Evolutionary conservation across 2,113 vertebrate species (phyloP), one percentile per base, ranked within the genome.

Genomic region (Paraplagusia blochii): DNA sequence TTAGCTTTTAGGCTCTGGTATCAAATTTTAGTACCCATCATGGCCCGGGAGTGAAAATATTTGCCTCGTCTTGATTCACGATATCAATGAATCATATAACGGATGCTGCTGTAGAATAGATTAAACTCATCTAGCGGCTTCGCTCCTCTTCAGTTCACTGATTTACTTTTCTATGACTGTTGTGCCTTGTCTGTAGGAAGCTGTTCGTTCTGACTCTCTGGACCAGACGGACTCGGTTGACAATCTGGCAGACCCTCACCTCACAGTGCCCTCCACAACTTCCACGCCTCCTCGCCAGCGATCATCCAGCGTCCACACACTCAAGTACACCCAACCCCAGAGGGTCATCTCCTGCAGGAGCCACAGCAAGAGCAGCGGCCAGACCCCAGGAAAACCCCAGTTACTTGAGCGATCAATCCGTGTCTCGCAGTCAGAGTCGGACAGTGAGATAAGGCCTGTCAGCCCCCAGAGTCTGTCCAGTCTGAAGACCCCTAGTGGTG

Each of bases 161-260:
- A 29, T 29, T 29, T 6, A 29, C 22, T 29, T 6, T 29, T 29
- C 22, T 29, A 29, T 6, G 3, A 4, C 22, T 29, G 22, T 29
- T 61, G 46, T 66, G 35, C 17, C 40, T 40, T 71, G 45, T 49
- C 7, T 51, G 29, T 84, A 99, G 96, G 93, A 93, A 82, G 92
- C 96, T 0, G 9, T 93, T 50, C 66, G 67, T 1, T 42, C 50
- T 0, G 86, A 90, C 34, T 78, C 66, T 33, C 79, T 79, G 68
- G 87, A 88, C 53, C 85, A 83, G 44, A 81, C 66, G 6, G 69
- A 62, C 1, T 85, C 79, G 34, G 52, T 74, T 3, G 92, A 92
- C 11, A 76, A 75, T 33, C 43, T 87, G 61, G 77, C 63, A 0
- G 84, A 69, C 0, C 74, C 70, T 52, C 66, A 36, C 19, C 73